Base-by-base conservation (phyloP, 2,113 vertebrate genomes). In the Solenodon paradoxus region DNA sequence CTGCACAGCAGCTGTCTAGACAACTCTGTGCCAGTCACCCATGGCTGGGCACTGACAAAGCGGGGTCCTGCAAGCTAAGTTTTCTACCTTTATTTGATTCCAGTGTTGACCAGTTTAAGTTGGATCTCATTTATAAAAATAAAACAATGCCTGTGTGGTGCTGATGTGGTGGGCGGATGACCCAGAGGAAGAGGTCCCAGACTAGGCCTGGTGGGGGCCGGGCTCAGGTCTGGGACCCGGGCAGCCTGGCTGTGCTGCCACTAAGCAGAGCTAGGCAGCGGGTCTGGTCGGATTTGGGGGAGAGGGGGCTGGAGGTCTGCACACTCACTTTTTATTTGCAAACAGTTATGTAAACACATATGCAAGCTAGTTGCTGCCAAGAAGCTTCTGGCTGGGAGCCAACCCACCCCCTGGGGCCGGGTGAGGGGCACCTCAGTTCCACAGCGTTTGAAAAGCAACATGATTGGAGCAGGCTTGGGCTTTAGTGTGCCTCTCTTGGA, bases 401-500 rank as follows among this genome's bases (percentile, higher is more conserved):
- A 82, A 1, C 9, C 45, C 26, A 51, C 16, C 47, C 40, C 49
- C 7, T 61, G 69, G 61, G 77, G 59, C 86, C 66, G 26, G 35
- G 74, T 78, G 55, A 61, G 12, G 51, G 92, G 81, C 0, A 1
- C 63, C 59, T 88, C 30, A 1, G 63, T 30, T 95, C 88, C 91
- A 90, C 9, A 38, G 68, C 45, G 38, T 64, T 94, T 94, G 91
- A 94, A 96, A 78, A 75, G 51, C 55, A 86, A 59, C 32, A 42
- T 35, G 88, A 83, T 71, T 93, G 88, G 91, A 55, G 78, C 42
- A 80, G 71, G 53, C 88, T 19, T 90, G 68, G 75, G 69, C 81
- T 78, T 74, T 68, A 71, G 75, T 59, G 81, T 85, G 88, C 55
- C 2, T 90, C 74, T 87, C 51, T 92, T 96, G 96, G 91, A 77